These are phyloP conservation scores for Streblospio benedicti DNA, from an alignment of 1,140 invertebrate species.

Conservation along the genomic window DNA sequence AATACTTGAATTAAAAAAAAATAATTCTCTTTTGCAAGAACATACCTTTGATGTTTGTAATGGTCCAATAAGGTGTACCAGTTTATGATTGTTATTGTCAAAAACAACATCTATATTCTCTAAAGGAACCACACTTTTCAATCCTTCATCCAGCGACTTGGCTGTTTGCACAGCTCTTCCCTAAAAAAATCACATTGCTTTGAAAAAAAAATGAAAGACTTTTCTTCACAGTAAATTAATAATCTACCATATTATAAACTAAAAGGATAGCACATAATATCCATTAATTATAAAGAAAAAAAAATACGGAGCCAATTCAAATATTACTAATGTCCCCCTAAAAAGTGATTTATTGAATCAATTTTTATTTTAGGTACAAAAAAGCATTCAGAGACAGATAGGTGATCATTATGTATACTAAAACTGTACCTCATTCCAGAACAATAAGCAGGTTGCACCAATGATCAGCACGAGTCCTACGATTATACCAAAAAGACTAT, in stretches of 20 bases:
- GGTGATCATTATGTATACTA: not conserved
- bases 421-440: conserved; percentile 63
- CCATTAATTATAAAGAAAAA: not conserved
- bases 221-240: not conserved
- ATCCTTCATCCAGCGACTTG: conserved; percentile 62
- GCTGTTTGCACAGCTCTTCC: conserved; percentile 62
- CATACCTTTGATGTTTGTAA: conserved; percentile 59
- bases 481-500: conserved; percentile 33
- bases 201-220: not conserved
- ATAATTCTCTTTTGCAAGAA: no score
- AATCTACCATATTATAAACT: not conserved
- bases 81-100: conserved; percentile 60
- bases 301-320: not conserved
- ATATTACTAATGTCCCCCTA: not conserved
- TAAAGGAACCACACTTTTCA: conserved; percentile 54
- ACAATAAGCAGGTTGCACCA: conserved; percentile 51
- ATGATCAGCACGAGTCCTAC: conserved; percentile 28
- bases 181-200: conserved; percentile 41
- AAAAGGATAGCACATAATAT: not conserved
- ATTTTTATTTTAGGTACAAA: not conserved
- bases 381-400: not conserved
- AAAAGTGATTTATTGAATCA: not conserved
- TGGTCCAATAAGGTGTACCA: conserved; percentile 67
- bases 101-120: conserved; percentile 51
- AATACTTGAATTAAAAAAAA: no score